phyloP scores from a whole-genome alignment of 2,888 invertebrate species.

The Dynastes grantii region DNA sequence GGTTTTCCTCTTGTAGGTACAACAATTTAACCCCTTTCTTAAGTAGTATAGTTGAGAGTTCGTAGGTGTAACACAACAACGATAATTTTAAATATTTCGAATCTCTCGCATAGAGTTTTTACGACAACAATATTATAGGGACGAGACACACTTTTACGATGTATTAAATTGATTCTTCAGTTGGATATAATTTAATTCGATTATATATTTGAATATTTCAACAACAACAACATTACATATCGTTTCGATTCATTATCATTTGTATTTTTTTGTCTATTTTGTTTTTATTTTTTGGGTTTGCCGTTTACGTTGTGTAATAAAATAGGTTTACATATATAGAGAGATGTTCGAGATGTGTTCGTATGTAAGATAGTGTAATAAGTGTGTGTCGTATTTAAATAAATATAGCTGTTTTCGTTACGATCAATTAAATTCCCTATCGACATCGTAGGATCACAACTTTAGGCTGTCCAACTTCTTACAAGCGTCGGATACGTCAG shows the following conservation, averaged over 20 bases:
- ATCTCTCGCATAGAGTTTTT: too few relatives aligned
- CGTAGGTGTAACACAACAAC: background rate
- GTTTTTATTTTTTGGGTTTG: background rate
- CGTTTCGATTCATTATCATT: conserved; percentile 3
- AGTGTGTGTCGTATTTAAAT: background rate
- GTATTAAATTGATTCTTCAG: background rate
- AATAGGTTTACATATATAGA: too few relatives aligned
- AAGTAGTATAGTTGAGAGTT: conserved; percentile 51
- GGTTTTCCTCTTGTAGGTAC: conserved; percentile 55
- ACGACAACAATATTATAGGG: too few relatives aligned
- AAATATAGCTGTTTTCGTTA: conserved; percentile 28
- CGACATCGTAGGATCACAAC: conserved; percentile 60
- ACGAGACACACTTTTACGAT: background rate
- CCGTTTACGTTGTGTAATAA: background rate
- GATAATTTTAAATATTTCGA: background rate
- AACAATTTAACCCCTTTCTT: conserved; percentile 58
- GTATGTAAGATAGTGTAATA: background rate
- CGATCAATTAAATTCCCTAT: background rate
- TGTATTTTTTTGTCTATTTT: background rate
- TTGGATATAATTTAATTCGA: conserved; percentile 7
- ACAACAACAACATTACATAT: conserved; percentile 16
- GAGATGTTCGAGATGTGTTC: background rate
- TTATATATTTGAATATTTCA: conserved; percentile 12
- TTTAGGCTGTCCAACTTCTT: conserved; percentile 68
- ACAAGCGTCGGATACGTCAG: conserved; percentile 62